Base-by-base conservation (phyloP, 2,113 vertebrate species). In the Campylomormyrus numenius region DNA sequence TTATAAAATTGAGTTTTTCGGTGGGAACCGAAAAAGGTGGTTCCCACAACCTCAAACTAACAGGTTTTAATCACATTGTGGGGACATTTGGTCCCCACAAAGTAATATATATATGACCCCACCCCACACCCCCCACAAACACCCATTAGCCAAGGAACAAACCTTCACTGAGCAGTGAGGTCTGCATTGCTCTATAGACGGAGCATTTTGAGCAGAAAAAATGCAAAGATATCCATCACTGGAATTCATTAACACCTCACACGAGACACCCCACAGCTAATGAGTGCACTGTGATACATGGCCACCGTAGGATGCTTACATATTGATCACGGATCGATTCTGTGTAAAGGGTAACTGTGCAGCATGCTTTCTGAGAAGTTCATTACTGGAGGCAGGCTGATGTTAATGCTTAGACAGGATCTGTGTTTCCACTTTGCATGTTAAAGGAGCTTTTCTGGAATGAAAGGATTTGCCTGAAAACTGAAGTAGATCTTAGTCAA, bases 221-320 rank as follows among this genome's bases (percentile, higher is more conserved):
- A 15, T 77, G 74, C 17, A 42, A 39, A 77, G 31, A 35, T 42
- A 80, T 80, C 74, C 35, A 80, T 80, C 74, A 39, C 35, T 80
- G 74, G 15, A 80, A 80, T 80, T 80, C 74, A 80, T 80, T 80
- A 39, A 80, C 74, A 42, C 74, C 74, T 80, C 35, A 80, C 74
- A 39, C 1, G 74, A 80, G 74, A 39, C 31, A 19, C 31, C 39
- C 74, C 74, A 42, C 31, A 80, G 74, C 74, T 80, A 80, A 35
- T 80, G 74, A 80, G 35, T 42, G 39, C 74, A 80, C 74, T 19
- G 2, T 80, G 35, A 80, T 80, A 42, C 31, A 80, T 6, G 35
- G 35, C 31, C 5, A 6, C 13, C 0, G 6, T 19, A 35, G 35
- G 17, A 80, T 80, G 74, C 74, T 80, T 80, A 39, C 74, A 42